Evolutionary conservation across 1,140 invertebrate species (phyloP).

Genomic region (Trichogramma pretiosum): DNA sequence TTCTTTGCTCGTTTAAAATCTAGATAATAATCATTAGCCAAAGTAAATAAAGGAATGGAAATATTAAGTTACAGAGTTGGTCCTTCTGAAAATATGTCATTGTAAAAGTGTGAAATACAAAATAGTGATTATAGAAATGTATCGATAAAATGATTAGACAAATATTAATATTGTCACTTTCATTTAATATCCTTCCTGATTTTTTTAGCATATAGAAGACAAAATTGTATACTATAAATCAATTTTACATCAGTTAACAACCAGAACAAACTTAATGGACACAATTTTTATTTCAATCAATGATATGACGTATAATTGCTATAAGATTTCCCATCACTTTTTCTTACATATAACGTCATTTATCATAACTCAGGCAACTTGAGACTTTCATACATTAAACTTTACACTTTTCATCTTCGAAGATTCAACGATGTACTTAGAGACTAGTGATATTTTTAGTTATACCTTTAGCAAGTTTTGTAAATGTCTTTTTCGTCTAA

Average conservation of each 20-base stretch:
- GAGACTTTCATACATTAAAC: conserved; percentile 6
- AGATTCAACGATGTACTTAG: conserved; percentile 19
- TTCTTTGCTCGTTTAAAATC: no score
- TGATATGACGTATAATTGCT: conserved; percentile 25
- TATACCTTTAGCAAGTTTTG: no score
- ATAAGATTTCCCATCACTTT: conserved; percentile 2
- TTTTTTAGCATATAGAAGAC: conserved; percentile 7
- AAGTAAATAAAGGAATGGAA: no score
- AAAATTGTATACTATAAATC: conserved; percentile 2
- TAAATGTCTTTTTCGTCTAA: no score
- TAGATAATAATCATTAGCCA: no score
- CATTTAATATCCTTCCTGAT: conserved; percentile 9
- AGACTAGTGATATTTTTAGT: conserved; percentile 24
- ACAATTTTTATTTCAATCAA: conserved; percentile 23
- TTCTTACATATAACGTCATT: no score
- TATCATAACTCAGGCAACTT: conserved; percentile 10
- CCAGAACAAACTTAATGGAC: conserved; percentile 10
- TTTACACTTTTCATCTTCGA: conserved; percentile 1
- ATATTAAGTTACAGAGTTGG: neutral
- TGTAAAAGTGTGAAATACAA: conserved; percentile 12
- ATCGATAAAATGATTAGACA: conserved; percentile 4
- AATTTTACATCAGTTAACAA: conserved; percentile 10
- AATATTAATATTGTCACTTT: conserved; percentile 9
- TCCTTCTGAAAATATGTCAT: conserved; percentile 8
- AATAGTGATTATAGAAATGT: conserved; percentile 6